phyloP scores from a whole-genome alignment of 2,113 vertebrate species.

The Haemorhous mexicanus region DNA sequence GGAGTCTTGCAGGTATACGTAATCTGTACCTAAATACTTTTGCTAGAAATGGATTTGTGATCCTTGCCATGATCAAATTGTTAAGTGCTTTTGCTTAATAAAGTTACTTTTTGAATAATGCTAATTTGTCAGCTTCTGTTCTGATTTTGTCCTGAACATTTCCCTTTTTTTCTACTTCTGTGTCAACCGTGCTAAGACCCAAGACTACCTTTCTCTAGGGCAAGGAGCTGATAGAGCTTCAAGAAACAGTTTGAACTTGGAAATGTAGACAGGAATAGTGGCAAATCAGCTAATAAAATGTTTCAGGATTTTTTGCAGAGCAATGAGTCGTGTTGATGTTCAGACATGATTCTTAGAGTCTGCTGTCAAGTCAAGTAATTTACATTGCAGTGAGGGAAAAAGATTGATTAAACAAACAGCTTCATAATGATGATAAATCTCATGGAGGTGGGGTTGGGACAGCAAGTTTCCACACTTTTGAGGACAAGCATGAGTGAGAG shows the following conservation, averaged over 20 bases:
- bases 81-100: neutral
- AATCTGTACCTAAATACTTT: neutral
- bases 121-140: neutral
- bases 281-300: neutral
- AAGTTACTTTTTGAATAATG: neutral
- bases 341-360: neutral
- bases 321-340: neutral
- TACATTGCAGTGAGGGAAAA: neutral
- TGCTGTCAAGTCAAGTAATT: neutral
- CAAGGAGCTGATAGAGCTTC: neutral
- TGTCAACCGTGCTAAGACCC: neutral
- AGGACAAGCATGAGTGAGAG: neutral
- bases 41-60: neutral
- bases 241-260: neutral
- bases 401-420: neutral
- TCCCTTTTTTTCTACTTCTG: neutral
- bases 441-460: accelerated
- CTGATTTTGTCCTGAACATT: neutral
- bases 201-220: neutral
- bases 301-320: neutral
- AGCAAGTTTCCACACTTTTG: neutral
- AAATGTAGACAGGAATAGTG: neutral
- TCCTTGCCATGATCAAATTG: neutral
- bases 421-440: neutral
- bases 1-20: neutral